Percentiles rank a stretch among this genome's conserved stretches.
These are phyloP conservation scores for Panulirus ornatus DNA, from an alignment of 1,140 invertebrate genomes.

Conservation along the genomic window DNA sequence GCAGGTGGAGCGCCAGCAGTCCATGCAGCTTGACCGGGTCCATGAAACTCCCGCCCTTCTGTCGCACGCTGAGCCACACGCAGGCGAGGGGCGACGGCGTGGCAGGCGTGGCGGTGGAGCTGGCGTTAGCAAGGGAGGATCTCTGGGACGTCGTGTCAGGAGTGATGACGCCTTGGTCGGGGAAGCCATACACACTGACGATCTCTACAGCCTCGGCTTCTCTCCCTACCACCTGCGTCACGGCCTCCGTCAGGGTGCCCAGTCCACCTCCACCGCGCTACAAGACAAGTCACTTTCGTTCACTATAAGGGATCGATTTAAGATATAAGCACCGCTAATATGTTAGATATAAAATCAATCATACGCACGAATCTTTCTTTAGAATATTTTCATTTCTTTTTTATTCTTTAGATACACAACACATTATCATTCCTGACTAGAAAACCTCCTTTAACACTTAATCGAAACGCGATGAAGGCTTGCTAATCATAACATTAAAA, in stretches of 20 bases:
- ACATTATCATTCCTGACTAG: no score
- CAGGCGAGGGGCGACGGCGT: slow-evolving; percentile 17
- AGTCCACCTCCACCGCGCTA: slow-evolving; percentile 45
- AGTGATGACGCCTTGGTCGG: background rate
- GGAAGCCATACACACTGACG: slow-evolving; percentile 53
- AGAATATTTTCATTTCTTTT: no score
- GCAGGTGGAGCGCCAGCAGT: slow-evolving; percentile 35
- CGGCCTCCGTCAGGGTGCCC: slow-evolving; percentile 32
- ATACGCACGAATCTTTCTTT: no score
- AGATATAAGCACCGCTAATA: no score
- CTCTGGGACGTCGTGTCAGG: background rate
- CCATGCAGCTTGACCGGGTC: slow-evolving; percentile 55
- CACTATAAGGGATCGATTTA: no score
- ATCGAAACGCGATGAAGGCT: no score
- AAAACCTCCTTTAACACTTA: no score
- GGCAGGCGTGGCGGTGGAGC: background rate
- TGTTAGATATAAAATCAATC: no score
- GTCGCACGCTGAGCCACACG: slow-evolving; percentile 53
- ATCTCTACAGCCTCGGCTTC: slow-evolving; percentile 19
- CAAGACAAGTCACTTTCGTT: no score
- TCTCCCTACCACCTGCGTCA: slow-evolving; percentile 17
- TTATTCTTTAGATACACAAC: no score
- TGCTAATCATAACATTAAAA: no score
- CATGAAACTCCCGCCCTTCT: slow-evolving; percentile 10
- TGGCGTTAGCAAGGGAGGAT: background rate